phyloP scores from a whole-genome alignment of 2,888 invertebrate species.

The Epicampocera succincta region DNA sequence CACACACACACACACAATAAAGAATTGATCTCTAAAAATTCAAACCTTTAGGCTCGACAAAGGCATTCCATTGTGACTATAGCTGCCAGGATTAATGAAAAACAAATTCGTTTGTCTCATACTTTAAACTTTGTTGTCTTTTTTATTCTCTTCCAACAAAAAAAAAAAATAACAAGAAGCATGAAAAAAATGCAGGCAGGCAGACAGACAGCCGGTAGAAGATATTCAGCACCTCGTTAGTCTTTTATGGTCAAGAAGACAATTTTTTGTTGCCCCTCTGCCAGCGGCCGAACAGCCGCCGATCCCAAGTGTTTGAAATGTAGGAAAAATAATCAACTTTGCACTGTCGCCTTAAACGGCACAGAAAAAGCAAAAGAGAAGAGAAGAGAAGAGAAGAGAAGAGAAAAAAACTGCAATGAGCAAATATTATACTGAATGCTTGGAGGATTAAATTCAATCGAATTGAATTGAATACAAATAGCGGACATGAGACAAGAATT shows the following conservation, averaged over 20 bases:
- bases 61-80: slow-evolving; percentile 70
- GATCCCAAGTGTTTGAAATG: slow-evolving; percentile 67
- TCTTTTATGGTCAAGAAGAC: slow-evolving; percentile 70
- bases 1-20: slow-evolving; percentile 14
- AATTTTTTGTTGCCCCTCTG: slow-evolving; percentile 66
- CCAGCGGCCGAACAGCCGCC: not conserved
- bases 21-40: slow-evolving; percentile 63
- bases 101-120: slow-evolving; percentile 72
- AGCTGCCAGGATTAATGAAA: slow-evolving; percentile 77
- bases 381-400: not conserved
- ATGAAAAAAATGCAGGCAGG: not conserved
- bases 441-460: slow-evolving; percentile 69
- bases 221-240: slow-evolving; percentile 78
- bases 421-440: slow-evolving; percentile 62
- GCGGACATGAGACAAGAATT: slow-evolving; percentile 59
- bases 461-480: slow-evolving; percentile 70
- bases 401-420: slow-evolving; percentile 41
- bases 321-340: slow-evolving; percentile 69
- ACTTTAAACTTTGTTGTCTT: slow-evolving; percentile 34
- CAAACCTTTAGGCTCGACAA: slow-evolving; percentile 64
- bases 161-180: too few relatives aligned
- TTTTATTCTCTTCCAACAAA: not conserved
- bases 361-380: slow-evolving; percentile 4
- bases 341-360: slow-evolving; percentile 37
- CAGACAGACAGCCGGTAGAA: slow-evolving; percentile 48